Conservation (phyloP, 1,140 invertebrate genomes). For the Mycetomoellerius zeteki region DNA sequence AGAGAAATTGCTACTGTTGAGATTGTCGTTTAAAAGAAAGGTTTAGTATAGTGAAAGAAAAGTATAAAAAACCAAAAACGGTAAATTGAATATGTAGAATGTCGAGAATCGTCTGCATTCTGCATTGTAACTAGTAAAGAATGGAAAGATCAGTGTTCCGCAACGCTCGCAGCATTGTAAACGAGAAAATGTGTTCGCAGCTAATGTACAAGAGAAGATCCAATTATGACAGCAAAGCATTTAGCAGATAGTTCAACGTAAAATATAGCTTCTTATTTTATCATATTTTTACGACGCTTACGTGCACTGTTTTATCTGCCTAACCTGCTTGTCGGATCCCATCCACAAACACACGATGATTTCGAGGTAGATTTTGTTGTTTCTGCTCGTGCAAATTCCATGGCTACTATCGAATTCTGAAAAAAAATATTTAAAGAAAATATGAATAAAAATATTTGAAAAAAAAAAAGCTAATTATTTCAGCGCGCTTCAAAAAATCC, state of each 20-base stretch:
- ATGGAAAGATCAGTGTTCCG: slow-evolving; percentile 30
- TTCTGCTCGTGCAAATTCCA: not conserved
- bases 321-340: not conserved
- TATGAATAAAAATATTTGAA: slow-evolving; percentile 14
- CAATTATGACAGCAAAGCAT: slow-evolving; percentile 57
- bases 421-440: slow-evolving; percentile 3
- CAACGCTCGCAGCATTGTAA: slow-evolving; percentile 28
- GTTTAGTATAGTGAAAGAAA: not conserved
- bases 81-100: slow-evolving; percentile 26
- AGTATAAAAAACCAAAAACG: slow-evolving; percentile 4
- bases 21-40: not conserved
- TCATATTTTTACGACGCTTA: not conserved
- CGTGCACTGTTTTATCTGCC: slow-evolving; percentile 10
- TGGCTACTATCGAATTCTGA: not conserved
- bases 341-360: not conserved
- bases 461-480: not conserved
- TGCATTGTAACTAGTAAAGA: slow-evolving; percentile 4
- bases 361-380: not conserved
- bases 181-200: slow-evolving; percentile 47
- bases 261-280: slow-evolving; percentile 36
- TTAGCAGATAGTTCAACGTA: slow-evolving; percentile 36
- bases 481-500: not conserved
- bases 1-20: not conserved
- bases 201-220: slow-evolving; percentile 13
- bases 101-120: slow-evolving; percentile 17